Evolutionary conservation across 2,888 invertebrate species (phyloP), one percentile per base, ranked within the genome.

Genomic region (Rambutsinella grinnellia): DNA sequence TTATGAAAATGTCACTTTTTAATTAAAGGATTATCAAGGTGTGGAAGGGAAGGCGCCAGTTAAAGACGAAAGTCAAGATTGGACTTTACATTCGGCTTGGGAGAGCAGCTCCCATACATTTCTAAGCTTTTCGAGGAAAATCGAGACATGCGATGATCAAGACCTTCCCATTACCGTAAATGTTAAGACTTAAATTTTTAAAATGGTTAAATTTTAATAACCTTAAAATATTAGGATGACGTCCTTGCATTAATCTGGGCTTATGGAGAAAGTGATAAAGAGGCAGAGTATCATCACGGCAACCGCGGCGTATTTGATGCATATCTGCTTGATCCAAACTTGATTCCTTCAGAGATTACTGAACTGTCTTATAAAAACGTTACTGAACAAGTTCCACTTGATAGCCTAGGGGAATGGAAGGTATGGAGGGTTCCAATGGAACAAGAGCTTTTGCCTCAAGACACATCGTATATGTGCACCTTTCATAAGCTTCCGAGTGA

Each of bases 261-360:
- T 1, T 53, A 53, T 19, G 49, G 63, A 2, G 28, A 27, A 28
- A 49, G 17, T 2, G 63, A 53, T 17, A 10, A 49, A 2, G 19
- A 8, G 3, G 13, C 13, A 5, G 13, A 27, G 27, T 51, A 53
- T 21, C 63, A 51, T 28, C 47, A 17, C 19, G n/a, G 19, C 13
- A 53, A 51, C 13, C 23, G 63, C 10, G 63, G 63, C 1, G 10
- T 28, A 6, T 1, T 13, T 1, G 6, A 15, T 3, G 51, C 15
- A 13, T 63, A 63, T 21, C 21, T 63, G 21, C 26, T 27, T 10
- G 63, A 63, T 28, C 51, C 63, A 10, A 53, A 63, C 21, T 19
- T 28, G 0, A 26, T 26, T n/a, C 28, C 49, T 8, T n/a, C 19
- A 6, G 28, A 15, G 10, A 10, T 26, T 15, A 3, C n/a, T 26